A percentile compares a stretch with the other conserved stretches of the same genome.
Evolutionary conservation across 2,113 vertebrate species (phyloP).

Genomic region (Fulmarus glacialis): DNA sequence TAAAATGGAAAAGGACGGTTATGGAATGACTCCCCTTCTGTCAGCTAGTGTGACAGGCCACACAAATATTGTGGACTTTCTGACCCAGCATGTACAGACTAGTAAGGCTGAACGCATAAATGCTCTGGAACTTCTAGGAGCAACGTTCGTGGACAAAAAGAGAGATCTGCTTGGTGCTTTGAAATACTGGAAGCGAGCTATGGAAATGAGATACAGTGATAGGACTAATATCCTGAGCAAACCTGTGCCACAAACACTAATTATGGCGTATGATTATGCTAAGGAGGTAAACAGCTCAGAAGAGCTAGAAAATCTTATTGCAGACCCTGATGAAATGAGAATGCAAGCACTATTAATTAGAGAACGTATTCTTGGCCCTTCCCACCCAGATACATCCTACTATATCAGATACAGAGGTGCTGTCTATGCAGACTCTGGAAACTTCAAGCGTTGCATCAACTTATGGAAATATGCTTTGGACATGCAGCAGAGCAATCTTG

Average conservation of each 20-base stretch:
- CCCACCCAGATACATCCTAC: constrained; percentile 97
- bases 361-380: constrained; percentile 94
- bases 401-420: constrained; percentile 97
- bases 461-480: constrained; percentile 98
- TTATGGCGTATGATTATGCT: constrained; percentile 96
- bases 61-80: constrained; percentile 96
- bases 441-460: constrained; percentile 97
- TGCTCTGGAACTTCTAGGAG: constrained; percentile 93
- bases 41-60: constrained; percentile 98
- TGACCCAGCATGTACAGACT: constrained; percentile 90
- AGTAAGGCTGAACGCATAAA: constrained; percentile 89
- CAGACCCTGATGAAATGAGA: constrained; percentile 97
- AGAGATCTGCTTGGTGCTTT: constrained; percentile 94
- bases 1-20: constrained; percentile 96
- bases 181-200: constrained; percentile 97
- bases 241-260: constrained; percentile 88
- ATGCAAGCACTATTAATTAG: constrained; percentile 97
- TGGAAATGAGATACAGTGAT: constrained; percentile 93
- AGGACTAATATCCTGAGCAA: constrained; percentile 86
- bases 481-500: constrained; percentile 97
- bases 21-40: constrained; percentile 96
- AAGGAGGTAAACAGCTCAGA: constrained; percentile 90
- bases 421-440: constrained; percentile 97
- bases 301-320: constrained; percentile 94
- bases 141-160: constrained; percentile 98